A percentile compares a stretch with the other conserved stretches of the same genome.
These are phyloP conservation scores for Sinocyclocheilus anophthalmus DNA, from an alignment of 2,113 vertebrate species.

Conservation along the genomic window DNA sequence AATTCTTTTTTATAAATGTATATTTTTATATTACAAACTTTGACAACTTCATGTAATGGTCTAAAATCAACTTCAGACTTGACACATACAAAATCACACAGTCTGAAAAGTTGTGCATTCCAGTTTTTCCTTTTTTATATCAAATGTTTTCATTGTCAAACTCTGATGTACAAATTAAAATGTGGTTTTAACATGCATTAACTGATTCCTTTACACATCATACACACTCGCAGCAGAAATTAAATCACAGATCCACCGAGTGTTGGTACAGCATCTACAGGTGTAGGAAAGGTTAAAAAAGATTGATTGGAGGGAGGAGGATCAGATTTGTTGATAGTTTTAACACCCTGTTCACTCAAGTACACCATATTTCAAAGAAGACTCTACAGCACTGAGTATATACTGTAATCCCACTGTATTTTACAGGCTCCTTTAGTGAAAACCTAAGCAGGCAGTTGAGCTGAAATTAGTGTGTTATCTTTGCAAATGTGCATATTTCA, in stretches of 20 bases:
- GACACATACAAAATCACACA: slow-evolving; percentile 1
- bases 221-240: slow-evolving; percentile 63
- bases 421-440: neutral
- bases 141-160: slow-evolving; percentile 83
- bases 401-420: too few relatives aligned
- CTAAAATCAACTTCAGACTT: neutral
- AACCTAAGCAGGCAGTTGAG: neutral
- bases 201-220: slow-evolving; percentile 67
- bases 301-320: slow-evolving; percentile 6
- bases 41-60: neutral
- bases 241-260: slow-evolving; percentile 52
- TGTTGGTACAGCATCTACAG: slow-evolving; percentile 51
- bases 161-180: slow-evolving; percentile 85
- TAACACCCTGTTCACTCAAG: neutral
- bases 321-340: neutral
- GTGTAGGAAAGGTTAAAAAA: slow-evolving; percentile 53
- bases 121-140: slow-evolving; percentile 81
- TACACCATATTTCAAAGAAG: neutral
- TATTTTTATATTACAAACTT: neutral
- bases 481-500: neutral
- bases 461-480: slow-evolving; percentile 8
- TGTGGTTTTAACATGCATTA: slow-evolving; percentile 77
- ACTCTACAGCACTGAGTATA: neutral
- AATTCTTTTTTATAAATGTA: slow-evolving; percentile 5
- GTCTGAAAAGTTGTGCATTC: slow-evolving; percentile 79